A percentile compares a stretch with the other conserved stretches of the same genome.
These are phyloP conservation scores for Meleagris gallopavo DNA, from an alignment of 2,113 vertebrate genomes.

Conservation along the genomic window DNA sequence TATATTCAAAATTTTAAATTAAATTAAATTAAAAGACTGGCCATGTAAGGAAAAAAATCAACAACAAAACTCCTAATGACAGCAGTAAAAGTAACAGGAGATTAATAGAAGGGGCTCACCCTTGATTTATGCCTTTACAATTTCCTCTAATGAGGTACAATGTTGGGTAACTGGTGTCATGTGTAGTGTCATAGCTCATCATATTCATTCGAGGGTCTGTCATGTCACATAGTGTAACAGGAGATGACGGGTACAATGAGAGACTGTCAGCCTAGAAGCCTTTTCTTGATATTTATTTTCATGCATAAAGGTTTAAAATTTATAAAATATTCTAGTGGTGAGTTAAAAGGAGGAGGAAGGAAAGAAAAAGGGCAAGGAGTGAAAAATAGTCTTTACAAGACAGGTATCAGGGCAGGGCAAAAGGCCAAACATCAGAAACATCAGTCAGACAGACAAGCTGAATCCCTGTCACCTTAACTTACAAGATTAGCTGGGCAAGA, in stretches of 20 bases:
- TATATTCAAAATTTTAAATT: background rate
- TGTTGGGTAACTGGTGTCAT: slow-evolving; percentile 72
- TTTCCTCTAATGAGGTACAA: slow-evolving; percentile 69
- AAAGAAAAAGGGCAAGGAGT: background rate
- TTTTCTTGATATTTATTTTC: background rate
- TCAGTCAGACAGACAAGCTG: background rate
- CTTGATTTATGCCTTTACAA: background rate
- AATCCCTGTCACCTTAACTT: background rate
- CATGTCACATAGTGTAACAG: slow-evolving; percentile 59
- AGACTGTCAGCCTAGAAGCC: slow-evolving; percentile 18
- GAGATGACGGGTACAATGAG: slow-evolving; percentile 63
- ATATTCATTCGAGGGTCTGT: slow-evolving; percentile 36
- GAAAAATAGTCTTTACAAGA: background rate
- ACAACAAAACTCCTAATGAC: slow-evolving; percentile 15
- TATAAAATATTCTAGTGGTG: background rate
- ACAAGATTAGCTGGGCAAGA: background rate
- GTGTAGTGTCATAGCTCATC: slow-evolving; percentile 65
- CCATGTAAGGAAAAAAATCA: background rate
- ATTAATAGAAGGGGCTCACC: slow-evolving; percentile 23
- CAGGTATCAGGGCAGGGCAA: background rate
- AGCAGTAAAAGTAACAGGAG: slow-evolving; percentile 43
- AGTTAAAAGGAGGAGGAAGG: background rate
- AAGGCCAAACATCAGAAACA: background rate
- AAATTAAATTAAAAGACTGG: slow-evolving; percentile 14
- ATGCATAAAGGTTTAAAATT: background rate